These are phyloP conservation scores for Proctacanthus coquilletti DNA, from an alignment of 1,140 invertebrate genomes.

Conservation along the genomic window DNA sequence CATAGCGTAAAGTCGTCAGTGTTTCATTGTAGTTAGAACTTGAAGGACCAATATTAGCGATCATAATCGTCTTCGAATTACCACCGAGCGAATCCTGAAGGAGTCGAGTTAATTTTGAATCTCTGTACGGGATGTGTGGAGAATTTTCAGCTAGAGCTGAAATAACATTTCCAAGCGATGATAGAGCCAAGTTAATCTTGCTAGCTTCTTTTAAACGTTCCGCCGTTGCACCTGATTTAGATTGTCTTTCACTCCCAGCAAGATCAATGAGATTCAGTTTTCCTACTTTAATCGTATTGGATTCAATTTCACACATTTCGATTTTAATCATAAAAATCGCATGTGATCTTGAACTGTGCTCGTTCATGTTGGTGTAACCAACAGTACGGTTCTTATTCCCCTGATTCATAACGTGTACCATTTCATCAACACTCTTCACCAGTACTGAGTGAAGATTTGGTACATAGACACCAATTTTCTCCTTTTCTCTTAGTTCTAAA, in stretches of 20 bases:
- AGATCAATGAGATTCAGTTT: slow-evolving; percentile 60
- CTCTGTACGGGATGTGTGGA: slow-evolving; percentile 80
- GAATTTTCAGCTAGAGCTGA: slow-evolving; percentile 82
- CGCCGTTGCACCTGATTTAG: slow-evolving; percentile 77
- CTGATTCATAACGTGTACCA: slow-evolving; percentile 74
- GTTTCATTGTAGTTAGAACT: slow-evolving; percentile 93
- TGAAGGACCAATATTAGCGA: slow-evolving; percentile 92
- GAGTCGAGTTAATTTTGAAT: slow-evolving; percentile 84
- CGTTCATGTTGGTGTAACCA: slow-evolving; percentile 98
- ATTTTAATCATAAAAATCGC: slow-evolving; percentile 98
- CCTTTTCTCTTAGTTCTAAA: slow-evolving; percentile 52
- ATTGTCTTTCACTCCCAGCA: slow-evolving; percentile 76
- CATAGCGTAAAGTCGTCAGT: slow-evolving; percentile 80
- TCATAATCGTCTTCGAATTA: slow-evolving; percentile 94
- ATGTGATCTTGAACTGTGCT: slow-evolving; percentile 94
- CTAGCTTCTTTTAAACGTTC: slow-evolving; percentile 87
- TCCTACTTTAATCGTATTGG: slow-evolving; percentile 49
- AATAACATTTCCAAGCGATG: slow-evolving; percentile 86
- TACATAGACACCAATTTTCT: slow-evolving; percentile 78
- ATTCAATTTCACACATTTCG: slow-evolving; percentile 76
- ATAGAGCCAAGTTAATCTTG: slow-evolving; percentile 89
- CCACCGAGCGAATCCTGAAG: slow-evolving; percentile 89
- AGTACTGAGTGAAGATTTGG: slow-evolving; percentile 81
- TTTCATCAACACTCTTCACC: slow-evolving; percentile 82
- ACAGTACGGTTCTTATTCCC: slow-evolving; percentile 82